phyloP scores from a whole-genome alignment of 2,797 vertebrate genomes.

The Enteromius paludinosus region DNA sequence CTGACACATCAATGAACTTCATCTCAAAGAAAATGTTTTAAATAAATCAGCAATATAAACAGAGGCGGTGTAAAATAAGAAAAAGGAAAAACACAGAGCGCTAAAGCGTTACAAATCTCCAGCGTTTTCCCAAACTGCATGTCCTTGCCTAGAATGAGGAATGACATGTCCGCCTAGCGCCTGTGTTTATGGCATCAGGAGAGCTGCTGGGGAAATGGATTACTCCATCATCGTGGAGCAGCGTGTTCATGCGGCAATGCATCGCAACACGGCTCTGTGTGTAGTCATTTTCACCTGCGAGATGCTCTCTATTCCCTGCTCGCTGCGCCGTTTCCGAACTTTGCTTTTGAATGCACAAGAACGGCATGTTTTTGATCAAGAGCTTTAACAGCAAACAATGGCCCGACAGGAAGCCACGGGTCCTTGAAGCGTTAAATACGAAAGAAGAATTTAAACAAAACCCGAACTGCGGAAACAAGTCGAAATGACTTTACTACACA shows the following conservation, averaged over 20 bases:
- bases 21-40: conserved; percentile 75
- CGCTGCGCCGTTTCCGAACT: conserved; percentile 30
- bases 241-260: conserved; percentile 69
- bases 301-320: conserved; percentile 65
- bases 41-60: conserved; percentile 83
- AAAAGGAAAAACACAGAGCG: conserved; percentile 65
- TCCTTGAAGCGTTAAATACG: conserved; percentile 19
- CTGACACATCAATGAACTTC: conserved; percentile 77
- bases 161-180: conserved; percentile 79
- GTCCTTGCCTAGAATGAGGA: conserved; percentile 69
- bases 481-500: conserved; percentile 33
- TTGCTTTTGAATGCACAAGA: conserved; percentile 52
- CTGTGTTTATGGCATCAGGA: conserved; percentile 83
- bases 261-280: conserved; percentile 76
- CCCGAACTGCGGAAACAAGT: conserved; percentile 13
- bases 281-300: conserved; percentile 82
- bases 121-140: conserved; percentile 69
- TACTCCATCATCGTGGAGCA: conserved; percentile 76
- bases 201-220: conserved; percentile 82
- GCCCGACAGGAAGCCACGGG: neutral
- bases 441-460: conserved; percentile 28
- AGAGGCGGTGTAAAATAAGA: conserved; percentile 67
- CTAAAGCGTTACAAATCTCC: conserved; percentile 81
- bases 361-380: conserved; percentile 52
- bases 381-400: conserved; percentile 33